These are phyloP conservation scores for Pangasius larnaudii DNA, from an alignment of 2,797 vertebrate species.

Conservation along the genomic window DNA sequence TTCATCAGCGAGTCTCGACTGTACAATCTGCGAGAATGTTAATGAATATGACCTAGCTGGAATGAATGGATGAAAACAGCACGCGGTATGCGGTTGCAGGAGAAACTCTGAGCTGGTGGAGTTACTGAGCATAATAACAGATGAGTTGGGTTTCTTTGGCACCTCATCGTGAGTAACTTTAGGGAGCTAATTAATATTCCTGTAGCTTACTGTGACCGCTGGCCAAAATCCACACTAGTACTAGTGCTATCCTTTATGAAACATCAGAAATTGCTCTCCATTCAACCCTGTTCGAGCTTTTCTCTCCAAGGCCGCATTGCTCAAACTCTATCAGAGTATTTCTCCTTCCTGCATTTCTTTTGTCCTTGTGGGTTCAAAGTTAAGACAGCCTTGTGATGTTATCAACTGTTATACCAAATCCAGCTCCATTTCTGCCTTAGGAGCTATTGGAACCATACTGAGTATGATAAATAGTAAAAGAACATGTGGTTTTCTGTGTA, in stretches of 20 bases:
- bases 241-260: neutral
- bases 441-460: neutral
- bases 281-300: neutral
- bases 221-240: neutral
- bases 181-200: slow-evolving; percentile 20
- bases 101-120: slow-evolving; percentile 9
- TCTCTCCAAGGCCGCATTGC: neutral
- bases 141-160: neutral
- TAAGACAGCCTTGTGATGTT: neutral
- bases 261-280: neutral
- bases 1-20: slow-evolving; percentile 14
- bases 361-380: neutral
- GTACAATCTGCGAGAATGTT: slow-evolving; percentile 6
- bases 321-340: neutral
- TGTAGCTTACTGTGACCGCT: neutral
- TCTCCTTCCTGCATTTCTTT: neutral
- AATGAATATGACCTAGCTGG: slow-evolving; percentile 29
- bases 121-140: slow-evolving; percentile 2
- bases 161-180: neutral
- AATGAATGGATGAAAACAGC: slow-evolving; percentile 31
- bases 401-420: neutral
- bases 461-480: neutral
- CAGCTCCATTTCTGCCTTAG: slow-evolving; percentile 8
- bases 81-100: neutral
- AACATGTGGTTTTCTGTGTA: neutral